Percentiles rank a stretch among this genome's conserved stretches.
These are phyloP conservation scores for Drosophila sordidapex DNA, from an alignment of 2,888 invertebrate genomes.

Conservation along the genomic window DNA sequence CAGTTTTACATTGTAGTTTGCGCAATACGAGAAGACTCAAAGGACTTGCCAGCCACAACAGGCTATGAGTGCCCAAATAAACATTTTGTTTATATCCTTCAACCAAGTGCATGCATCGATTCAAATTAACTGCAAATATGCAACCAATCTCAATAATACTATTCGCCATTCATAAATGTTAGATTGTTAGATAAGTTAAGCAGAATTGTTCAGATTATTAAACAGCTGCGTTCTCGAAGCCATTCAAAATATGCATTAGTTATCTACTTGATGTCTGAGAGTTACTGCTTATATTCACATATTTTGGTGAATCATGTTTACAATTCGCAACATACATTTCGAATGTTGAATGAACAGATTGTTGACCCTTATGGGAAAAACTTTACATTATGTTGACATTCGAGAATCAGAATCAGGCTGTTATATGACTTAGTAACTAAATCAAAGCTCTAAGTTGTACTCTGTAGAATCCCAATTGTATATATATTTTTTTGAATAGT, in stretches of 20 bases:
- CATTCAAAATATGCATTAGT: background rate
- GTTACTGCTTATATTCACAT: background rate
- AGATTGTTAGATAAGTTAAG: background rate
- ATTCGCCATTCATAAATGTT: background rate
- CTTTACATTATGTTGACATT: background rate
- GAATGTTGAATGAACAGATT: background rate
- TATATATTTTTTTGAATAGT: conserved; percentile 24
- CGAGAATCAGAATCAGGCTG: background rate
- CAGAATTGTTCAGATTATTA: background rate
- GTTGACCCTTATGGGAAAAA: background rate
- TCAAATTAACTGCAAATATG: background rate
- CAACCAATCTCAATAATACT: background rate
- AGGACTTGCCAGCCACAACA: conserved; percentile 28
- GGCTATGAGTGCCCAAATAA: conserved; percentile 29
- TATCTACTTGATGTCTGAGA: background rate
- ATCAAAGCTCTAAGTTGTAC: background rate
- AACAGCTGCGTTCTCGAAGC: background rate
- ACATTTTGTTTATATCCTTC: conserved; percentile 22
- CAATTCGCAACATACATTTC: background rate
- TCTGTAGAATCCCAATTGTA: background rate
- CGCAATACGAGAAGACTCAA: conserved; percentile 14
- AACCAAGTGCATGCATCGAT: too few relatives aligned
- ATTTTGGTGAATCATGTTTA: background rate
- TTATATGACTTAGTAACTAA: background rate
- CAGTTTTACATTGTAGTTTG: conserved; percentile 26